Conservation (phyloP, 2,888 invertebrate species). For the Scaptomyza polygonia region DNA sequence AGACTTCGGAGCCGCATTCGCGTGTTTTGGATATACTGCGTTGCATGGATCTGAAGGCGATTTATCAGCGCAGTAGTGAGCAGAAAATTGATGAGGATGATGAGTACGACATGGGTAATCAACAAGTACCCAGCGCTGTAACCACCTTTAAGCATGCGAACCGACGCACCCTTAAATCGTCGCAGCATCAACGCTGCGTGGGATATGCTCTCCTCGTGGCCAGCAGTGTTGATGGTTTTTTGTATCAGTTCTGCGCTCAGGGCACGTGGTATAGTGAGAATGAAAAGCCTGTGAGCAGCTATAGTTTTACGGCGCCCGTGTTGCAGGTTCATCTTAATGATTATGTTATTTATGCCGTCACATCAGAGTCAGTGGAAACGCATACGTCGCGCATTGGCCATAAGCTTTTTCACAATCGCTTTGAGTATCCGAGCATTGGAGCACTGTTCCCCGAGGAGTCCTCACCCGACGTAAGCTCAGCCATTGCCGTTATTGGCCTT, state of each 20-base stretch:
- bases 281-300: constrained; percentile 87
- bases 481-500: constrained; percentile 83
- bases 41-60: constrained; percentile 83
- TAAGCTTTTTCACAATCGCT: constrained; percentile 85
- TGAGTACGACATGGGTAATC: constrained; percentile 82
- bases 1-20: constrained; percentile 79
- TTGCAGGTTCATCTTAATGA: constrained; percentile 88
- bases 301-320: constrained; percentile 90
- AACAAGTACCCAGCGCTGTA: constrained; percentile 80
- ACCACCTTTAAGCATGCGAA: constrained; percentile 75
- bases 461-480: constrained; percentile 81
- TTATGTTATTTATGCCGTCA: constrained; percentile 89
- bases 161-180: constrained; percentile 85
- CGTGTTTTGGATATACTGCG: constrained; percentile 82
- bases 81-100: constrained; percentile 67
- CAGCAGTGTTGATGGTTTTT: constrained; percentile 88
- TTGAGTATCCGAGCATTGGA: constrained; percentile 83
- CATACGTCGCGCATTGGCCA: constrained; percentile 89
- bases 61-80: constrained; percentile 79
- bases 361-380: constrained; percentile 90
- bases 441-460: constrained; percentile 82
- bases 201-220: constrained; percentile 84
- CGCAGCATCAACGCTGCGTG: constrained; percentile 86
- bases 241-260: constrained; percentile 88
- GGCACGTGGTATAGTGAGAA: constrained; percentile 84